Conservation (phyloP, 2,113 vertebrate species). For the Rhabdornis inornatus region DNA sequence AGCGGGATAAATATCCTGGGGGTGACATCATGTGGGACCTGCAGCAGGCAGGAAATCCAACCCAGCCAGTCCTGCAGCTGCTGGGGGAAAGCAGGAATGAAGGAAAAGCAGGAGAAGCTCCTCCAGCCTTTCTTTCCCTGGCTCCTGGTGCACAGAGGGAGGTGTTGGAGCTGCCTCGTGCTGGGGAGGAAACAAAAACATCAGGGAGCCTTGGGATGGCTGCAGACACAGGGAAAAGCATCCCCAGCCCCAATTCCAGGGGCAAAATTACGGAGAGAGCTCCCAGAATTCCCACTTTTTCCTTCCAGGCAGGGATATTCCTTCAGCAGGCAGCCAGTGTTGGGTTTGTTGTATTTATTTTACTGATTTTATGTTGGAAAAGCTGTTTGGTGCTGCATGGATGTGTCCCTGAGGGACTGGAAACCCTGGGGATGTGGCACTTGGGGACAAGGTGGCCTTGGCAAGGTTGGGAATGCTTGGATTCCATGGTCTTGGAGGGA, state of each 20-base stretch:
- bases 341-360: no score
- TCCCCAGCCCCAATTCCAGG: neutral
- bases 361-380: no score
- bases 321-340: neutral
- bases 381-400: no score
- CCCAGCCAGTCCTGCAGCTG: neutral
- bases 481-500: neutral
- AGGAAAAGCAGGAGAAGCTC: neutral
- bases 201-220: neutral
- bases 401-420: no score
- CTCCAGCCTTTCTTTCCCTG: neutral
- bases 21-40: constrained; percentile 70
- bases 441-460: neutral
- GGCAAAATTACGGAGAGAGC: neutral
- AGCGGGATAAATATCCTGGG: constrained; percentile 53
- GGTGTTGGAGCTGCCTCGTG: neutral
- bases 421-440: neutral
- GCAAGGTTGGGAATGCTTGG: neutral
- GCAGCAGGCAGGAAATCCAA: constrained; percentile 62
- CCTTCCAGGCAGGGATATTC: neutral
- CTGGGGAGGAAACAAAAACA: neutral
- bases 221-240: neutral
- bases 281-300: neutral
- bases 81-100: neutral
- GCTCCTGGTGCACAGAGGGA: neutral